Evolutionary conservation across 2,888 invertebrate genomes (phyloP).

Genomic region (Netelia fuscicornis): DNA sequence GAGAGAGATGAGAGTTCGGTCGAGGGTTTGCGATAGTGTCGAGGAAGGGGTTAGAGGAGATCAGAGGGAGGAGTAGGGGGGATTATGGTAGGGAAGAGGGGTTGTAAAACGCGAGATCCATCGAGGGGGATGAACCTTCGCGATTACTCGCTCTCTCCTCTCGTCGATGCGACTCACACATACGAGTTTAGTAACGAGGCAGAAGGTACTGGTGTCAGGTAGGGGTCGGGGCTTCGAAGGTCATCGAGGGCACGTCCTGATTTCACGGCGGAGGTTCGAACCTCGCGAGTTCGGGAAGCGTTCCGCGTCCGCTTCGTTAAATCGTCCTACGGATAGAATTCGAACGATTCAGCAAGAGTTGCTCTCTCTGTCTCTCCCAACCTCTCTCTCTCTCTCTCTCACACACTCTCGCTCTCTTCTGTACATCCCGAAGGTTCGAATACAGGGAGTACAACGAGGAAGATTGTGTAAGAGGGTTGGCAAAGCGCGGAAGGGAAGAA

Average conservation of each 20-base stretch:
- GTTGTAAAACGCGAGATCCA: conserved; percentile 36
- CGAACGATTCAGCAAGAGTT: conserved; percentile 62
- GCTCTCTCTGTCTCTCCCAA: too few species aligned
- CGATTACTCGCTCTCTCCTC: conserved; percentile 15
- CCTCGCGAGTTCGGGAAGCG: conserved; percentile 24
- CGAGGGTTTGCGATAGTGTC: neutral
- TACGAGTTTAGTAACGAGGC: too few species aligned
- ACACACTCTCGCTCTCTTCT: neutral
- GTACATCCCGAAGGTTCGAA: neutral
- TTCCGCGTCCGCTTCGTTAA: conserved; percentile 61
- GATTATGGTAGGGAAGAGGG: neutral
- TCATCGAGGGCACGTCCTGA: conserved; percentile 61
- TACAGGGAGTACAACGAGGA: conserved; percentile 16
- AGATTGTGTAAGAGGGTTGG: conserved; percentile 40
- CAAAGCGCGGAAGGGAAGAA: conserved; percentile 8
- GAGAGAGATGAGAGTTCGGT: neutral
- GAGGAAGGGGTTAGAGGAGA: neutral
- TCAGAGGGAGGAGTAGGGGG: too few species aligned
- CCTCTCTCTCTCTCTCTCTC: conserved; percentile 2
- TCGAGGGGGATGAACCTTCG: conserved; percentile 31
- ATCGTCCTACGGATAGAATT: conserved; percentile 64
- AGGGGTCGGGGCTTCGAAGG: conserved; percentile 37
- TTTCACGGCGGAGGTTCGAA: conserved; percentile 32
- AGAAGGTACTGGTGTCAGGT: too few species aligned
- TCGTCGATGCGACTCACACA: neutral